These are phyloP conservation scores for Acrobeloides nanus DNA, from an alignment of 2,888 invertebrate genomes.

Conservation along the genomic window DNA sequence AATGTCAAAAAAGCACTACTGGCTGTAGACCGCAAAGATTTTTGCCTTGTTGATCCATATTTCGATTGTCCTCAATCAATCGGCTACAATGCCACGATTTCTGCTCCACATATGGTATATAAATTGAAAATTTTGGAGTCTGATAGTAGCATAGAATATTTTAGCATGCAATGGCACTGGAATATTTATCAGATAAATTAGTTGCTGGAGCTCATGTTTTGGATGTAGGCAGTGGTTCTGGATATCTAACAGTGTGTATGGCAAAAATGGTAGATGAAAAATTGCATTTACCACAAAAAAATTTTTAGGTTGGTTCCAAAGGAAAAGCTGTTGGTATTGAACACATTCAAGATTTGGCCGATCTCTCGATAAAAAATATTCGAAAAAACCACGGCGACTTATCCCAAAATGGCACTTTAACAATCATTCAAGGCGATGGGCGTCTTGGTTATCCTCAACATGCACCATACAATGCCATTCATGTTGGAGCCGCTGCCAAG, in stretches of 20 bases:
- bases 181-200: constrained; percentile 72
- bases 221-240: constrained; percentile 88
- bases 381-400: constrained; percentile 67
- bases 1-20: constrained; percentile 77
- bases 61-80: constrained; percentile 81
- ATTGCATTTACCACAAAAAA: too few species aligned
- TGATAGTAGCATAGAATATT: not conserved
- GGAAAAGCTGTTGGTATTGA: constrained; percentile 76
- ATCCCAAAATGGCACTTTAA: constrained; percentile 65
- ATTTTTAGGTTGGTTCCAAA: constrained; percentile 67
- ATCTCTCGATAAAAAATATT: constrained; percentile 71
- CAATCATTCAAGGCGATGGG: constrained; percentile 71
- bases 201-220: constrained; percentile 67
- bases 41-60: constrained; percentile 68
- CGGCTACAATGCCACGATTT: constrained; percentile 86
- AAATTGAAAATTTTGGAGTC: too few species aligned
- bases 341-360: constrained; percentile 75
- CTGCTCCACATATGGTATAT: constrained; percentile 86
- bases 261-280: constrained; percentile 72
- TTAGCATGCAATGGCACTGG: constrained; percentile 83
- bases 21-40: constrained; percentile 74
- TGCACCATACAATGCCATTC: constrained; percentile 83
- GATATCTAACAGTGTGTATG: constrained; percentile 85
- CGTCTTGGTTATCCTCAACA: constrained; percentile 68
- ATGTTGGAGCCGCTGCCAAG: constrained; percentile 57